phyloP scores from a whole-genome alignment of 2,113 vertebrate genomes.

The Poeciliopsis prolifica region DNA sequence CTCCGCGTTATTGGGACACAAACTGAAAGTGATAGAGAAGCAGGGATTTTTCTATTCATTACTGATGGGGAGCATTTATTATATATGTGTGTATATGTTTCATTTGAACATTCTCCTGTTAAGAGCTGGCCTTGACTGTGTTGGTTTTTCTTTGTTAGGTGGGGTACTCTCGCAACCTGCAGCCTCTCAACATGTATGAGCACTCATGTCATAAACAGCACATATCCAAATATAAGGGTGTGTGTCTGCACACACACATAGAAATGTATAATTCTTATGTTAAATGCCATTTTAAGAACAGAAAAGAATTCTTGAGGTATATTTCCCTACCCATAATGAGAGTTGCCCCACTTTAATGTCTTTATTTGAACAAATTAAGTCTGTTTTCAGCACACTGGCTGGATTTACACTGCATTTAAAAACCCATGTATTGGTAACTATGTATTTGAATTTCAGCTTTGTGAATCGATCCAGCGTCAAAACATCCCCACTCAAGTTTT shows the following conservation, averaged over 20 bases:
- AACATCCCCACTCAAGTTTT: slow-evolving; percentile 69
- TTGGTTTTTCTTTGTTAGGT: slow-evolving; percentile 64
- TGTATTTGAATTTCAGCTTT: slow-evolving; percentile 22
- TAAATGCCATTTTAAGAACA: slow-evolving; percentile 60
- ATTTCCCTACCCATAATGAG: slow-evolving; percentile 36
- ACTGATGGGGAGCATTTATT: slow-evolving; percentile 71
- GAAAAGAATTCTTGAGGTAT: slow-evolving; percentile 65
- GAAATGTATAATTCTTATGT: slow-evolving; percentile 65
- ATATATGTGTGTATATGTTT: slow-evolving; percentile 54
- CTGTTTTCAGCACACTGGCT: slow-evolving; percentile 55
- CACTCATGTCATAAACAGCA: slow-evolving; percentile 61
- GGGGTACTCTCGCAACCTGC: slow-evolving; percentile 67
- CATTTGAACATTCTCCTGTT: slow-evolving; percentile 65
- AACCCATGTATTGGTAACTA: background rate
- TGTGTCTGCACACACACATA: slow-evolving; percentile 67
- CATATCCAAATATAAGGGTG: slow-evolving; percentile 59
- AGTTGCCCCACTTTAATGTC: slow-evolving; percentile 48
- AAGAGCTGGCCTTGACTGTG: slow-evolving; percentile 78
- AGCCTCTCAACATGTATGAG: slow-evolving; percentile 68
- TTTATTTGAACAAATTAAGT: slow-evolving; percentile 59
- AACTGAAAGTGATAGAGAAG: slow-evolving; percentile 35
- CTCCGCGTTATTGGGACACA: slow-evolving; percentile 18
- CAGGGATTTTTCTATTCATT: slow-evolving; percentile 29
- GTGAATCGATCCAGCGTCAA: slow-evolving; percentile 56
- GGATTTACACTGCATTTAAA: slow-evolving; percentile 48